Percentiles rank a stretch among this genome's conserved stretches.
Evolutionary conservation across 1,140 invertebrate species (phyloP).

Genomic region (Drosophila leontia): DNA sequence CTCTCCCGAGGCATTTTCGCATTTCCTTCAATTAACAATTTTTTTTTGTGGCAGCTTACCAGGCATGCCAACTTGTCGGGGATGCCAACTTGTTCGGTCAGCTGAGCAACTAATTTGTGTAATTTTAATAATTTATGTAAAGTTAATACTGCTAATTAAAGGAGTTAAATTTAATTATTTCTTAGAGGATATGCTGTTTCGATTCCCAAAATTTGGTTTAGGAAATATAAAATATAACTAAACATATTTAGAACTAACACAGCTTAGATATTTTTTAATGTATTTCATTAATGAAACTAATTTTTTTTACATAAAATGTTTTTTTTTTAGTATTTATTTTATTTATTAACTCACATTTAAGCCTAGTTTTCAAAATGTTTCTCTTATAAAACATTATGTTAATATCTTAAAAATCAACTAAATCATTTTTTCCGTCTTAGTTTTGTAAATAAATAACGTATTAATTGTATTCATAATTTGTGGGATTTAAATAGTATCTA

Average conservation of each 20-base stretch:
- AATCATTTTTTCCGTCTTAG: background rate
- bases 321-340: background rate
- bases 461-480: background rate
- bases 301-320: background rate
- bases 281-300: background rate
- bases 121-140: constrained; percentile 5
- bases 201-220: too few relatives aligned
- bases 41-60: constrained; percentile 8
- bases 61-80: constrained; percentile 33
- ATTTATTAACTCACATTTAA: background rate
- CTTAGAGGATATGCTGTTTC: too few relatives aligned
- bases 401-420: background rate
- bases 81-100: constrained; percentile 1
- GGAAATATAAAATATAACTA: too few relatives aligned
- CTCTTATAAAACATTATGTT: background rate
- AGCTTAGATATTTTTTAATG: background rate
- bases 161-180: too few relatives aligned
- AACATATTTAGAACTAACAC: too few relatives aligned
- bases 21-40: constrained; percentile 38
- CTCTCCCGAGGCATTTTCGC: constrained; percentile 67
- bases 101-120: background rate
- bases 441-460: background rate
- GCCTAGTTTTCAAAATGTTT: background rate
- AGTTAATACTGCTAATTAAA: too few relatives aligned
- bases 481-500: background rate